Evolutionary conservation across 2,113 vertebrate species (phyloP).

Genomic region (Puntigrus tetrazona): DNA sequence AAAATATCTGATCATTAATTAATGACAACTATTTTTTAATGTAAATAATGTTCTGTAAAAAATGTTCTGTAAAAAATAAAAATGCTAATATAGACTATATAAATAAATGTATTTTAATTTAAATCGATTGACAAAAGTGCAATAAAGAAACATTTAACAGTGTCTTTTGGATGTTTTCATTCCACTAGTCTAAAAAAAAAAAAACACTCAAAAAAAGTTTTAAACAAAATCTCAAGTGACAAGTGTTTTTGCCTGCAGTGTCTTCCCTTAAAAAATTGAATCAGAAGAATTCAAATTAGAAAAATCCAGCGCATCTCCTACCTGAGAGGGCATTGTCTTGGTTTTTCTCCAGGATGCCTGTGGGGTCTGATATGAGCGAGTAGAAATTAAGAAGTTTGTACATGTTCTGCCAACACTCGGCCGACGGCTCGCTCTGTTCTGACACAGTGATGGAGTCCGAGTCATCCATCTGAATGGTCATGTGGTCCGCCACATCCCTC

Average conservation of each 20-base stretch:
- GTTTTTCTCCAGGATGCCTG: slow-evolving; percentile 93
- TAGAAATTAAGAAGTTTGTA: slow-evolving; percentile 99
- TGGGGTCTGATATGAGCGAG: slow-evolving; percentile 97
- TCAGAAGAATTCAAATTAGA: not conserved
- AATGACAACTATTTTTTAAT: not conserved
- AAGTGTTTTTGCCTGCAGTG: too few species aligned
- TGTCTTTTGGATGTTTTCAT: too few species aligned
- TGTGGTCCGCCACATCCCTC: slow-evolving; percentile 94
- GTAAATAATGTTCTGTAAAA: not conserved
- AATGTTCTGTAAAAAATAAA: too few species aligned
- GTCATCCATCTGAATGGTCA: slow-evolving; percentile 96
- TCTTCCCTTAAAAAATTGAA: too few species aligned
- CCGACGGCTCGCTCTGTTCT: slow-evolving; percentile 96
- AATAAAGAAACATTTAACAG: too few species aligned
- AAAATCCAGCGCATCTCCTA: slow-evolving; percentile 60
- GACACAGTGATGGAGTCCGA: slow-evolving; percentile 98
- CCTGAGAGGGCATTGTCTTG: slow-evolving; percentile 88
- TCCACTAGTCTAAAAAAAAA: too few species aligned
- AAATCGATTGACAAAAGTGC: too few species aligned
- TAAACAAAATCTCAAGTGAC: too few species aligned
- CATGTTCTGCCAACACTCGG: slow-evolving; percentile 99
- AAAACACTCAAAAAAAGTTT: too few species aligned
- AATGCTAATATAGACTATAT: too few species aligned
- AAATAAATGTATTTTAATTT: too few species aligned
- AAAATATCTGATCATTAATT: not conserved